Percentiles rank a stretch among this genome's conserved stretches.
Evolutionary conservation across 35 echinoderm and acorn worm genomes (phyloP).

Genomic region (Strongylocentrotus purpuratus): DNA sequence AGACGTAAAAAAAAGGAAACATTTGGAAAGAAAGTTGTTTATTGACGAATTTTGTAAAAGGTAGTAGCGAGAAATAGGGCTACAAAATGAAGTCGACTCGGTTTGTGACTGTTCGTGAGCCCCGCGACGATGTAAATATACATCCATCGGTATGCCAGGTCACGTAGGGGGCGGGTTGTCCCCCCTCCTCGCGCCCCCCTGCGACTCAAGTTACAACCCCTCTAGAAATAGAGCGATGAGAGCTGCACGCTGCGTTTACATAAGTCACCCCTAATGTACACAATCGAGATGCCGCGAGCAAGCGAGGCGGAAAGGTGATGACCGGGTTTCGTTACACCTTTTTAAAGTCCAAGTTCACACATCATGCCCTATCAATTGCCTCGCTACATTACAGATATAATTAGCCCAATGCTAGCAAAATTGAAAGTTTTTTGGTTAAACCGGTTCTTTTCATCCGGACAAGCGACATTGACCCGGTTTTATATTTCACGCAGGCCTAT

Average conservation of each 20-base stretch:
- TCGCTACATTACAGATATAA: background rate
- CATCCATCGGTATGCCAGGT: background rate
- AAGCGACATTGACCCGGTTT: background rate
- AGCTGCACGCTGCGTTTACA: conserved; percentile 32
- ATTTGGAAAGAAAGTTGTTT: too few species aligned
- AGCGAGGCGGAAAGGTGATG: conserved; percentile 18
- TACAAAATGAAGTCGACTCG: background rate
- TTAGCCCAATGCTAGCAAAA: background rate
- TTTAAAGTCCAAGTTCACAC: conserved; percentile 5
- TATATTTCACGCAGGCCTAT: background rate
- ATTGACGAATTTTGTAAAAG: too few species aligned
- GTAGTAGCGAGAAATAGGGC: background rate
- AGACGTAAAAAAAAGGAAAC: too few species aligned
- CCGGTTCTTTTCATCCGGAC: background rate
- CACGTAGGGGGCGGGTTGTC: background rate
- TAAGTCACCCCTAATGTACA: conserved; percentile 40
- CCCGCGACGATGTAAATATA: background rate
- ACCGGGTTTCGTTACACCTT: background rate
- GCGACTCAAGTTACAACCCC: background rate
- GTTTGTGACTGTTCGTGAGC: background rate
- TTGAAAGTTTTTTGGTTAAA: background rate
- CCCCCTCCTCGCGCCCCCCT: background rate
- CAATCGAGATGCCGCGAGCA: background rate
- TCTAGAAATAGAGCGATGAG: conserved; percentile 1
- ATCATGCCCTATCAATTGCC: background rate